A percentile compares a stretch with the other conserved stretches of the same genome.
phyloP scores from a whole-genome alignment of 2,797 vertebrate species.

The Galago senegalensis region DNA sequence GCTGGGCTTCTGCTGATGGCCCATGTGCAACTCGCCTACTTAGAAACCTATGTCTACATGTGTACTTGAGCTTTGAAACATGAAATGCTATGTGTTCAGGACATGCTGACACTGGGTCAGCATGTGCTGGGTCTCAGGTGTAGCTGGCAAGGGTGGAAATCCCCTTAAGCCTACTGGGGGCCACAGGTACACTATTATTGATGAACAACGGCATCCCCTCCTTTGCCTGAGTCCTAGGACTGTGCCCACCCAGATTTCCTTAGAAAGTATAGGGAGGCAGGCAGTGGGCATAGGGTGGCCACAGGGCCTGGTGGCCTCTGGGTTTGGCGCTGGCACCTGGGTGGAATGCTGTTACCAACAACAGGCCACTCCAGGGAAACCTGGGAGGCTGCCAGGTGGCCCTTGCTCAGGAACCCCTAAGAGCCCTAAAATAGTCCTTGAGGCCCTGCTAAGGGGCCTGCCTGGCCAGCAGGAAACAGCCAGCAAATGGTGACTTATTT shows the following conservation, averaged over 20 bases:
- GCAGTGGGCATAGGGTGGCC: background rate
- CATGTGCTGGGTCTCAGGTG: background rate
- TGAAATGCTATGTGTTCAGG: background rate
- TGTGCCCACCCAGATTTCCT: background rate
- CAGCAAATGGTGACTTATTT: constrained; percentile 85
- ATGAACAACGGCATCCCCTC: background rate
- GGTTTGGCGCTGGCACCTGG: background rate
- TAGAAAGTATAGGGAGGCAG: background rate
- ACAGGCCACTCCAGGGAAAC: background rate
- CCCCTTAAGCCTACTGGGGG: background rate
- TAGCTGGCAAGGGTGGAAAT: background rate
- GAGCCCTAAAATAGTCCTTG: constrained; percentile 69
- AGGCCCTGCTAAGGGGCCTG: constrained; percentile 81
- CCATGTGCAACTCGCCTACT: background rate
- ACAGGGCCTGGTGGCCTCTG: background rate
- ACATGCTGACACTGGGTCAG: no score
- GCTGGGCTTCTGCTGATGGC: background rate
- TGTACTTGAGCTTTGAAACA: background rate
- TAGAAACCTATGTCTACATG: background rate
- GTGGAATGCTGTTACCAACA: constrained; percentile 66
- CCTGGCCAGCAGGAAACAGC: constrained; percentile 86
- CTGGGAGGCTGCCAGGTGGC: constrained; percentile 72
- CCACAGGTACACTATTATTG: no score
- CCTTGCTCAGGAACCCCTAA: constrained; percentile 89
- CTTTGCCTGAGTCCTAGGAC: background rate